A percentile compares a stretch with the other conserved stretches of the same genome.
phyloP scores from a whole-genome alignment of 2,113 vertebrate species.

The Lagopus leucura region DNA sequence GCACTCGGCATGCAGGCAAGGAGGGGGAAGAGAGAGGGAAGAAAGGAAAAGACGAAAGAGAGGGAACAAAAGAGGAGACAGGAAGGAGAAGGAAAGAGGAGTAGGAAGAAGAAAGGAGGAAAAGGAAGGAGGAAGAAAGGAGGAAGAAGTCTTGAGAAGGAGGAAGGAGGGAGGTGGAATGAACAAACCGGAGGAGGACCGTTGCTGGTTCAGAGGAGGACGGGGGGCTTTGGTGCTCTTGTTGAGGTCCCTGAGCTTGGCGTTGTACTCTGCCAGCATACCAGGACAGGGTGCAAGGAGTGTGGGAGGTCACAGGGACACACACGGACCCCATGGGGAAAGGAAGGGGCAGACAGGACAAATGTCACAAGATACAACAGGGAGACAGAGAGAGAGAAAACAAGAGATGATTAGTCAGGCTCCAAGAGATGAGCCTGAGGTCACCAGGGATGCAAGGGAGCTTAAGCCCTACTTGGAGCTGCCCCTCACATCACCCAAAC shows the following conservation, averaged over 20 bases:
- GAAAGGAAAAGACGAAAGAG: neutral
- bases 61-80: neutral
- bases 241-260: conserved; percentile 85
- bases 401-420: conserved; percentile 51
- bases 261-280: conserved; percentile 89
- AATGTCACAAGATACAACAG: conserved; percentile 62
- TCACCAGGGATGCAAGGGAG: neutral
- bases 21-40: neutral
- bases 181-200: conserved; percentile 90
- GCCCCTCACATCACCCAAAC: neutral
- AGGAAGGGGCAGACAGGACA: conserved; percentile 50
- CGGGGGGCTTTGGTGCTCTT: conserved; percentile 72
- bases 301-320: conserved; percentile 62
- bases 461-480: neutral
- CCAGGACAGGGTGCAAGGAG: conserved; percentile 66
- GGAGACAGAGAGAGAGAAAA: conserved; percentile 47
- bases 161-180: conserved; percentile 43
- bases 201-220: conserved; percentile 82
- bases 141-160: conserved; percentile 7
- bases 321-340: conserved; percentile 43
- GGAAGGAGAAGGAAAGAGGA: neutral
- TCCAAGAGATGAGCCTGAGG: neutral
- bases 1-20: conserved; percentile 57
- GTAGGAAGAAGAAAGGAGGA: neutral
- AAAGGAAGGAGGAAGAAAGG: conserved; percentile 75